phyloP scores from a whole-genome alignment of 64 coral and sea anemone genomes.

The Dendrophyllia cribrosa region DNA sequence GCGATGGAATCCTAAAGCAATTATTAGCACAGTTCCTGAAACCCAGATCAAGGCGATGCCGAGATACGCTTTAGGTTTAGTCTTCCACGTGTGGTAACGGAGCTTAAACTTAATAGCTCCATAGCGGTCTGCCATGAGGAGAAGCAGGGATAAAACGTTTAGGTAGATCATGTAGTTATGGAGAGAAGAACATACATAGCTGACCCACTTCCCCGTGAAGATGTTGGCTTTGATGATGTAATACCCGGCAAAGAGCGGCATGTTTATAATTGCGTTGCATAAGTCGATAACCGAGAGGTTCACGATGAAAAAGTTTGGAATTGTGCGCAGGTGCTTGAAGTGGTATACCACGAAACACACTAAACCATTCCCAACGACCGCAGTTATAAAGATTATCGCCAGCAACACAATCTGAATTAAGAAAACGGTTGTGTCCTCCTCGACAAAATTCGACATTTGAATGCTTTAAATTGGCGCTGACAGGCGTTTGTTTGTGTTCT shows the following conservation, averaged over 20 bases:
- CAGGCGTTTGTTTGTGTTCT: too few species aligned
- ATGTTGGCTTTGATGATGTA: neutral
- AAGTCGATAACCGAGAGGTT: constrained; percentile 49
- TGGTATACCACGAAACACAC: neutral
- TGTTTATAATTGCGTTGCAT: constrained; percentile 20
- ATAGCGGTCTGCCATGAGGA: constrained; percentile 24
- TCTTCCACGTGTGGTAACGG: constrained; percentile 31
- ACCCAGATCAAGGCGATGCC: neutral
- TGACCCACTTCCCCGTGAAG: neutral
- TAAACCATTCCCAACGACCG: constrained; percentile 24
- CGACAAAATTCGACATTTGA: neutral
- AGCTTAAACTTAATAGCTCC: constrained; percentile 12
- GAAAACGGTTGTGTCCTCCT: neutral
- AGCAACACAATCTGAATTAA: constrained; percentile 15
- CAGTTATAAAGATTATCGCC: constrained; percentile 10
- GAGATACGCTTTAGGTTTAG: neutral
- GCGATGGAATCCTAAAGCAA: neutral
- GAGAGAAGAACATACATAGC: neutral
- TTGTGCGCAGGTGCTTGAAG: constrained; percentile 14
- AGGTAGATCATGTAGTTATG: constrained; percentile 7
- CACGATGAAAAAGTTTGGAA: constrained; percentile 39
- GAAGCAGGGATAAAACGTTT: constrained; percentile 16
- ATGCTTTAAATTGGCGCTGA: too few species aligned
- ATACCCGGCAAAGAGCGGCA: constrained; percentile 35
- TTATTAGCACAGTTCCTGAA: neutral